These are phyloP conservation scores for Tromatobia lineatoria DNA, from an alignment of 2,888 invertebrate genomes.

Conservation along the genomic window DNA sequence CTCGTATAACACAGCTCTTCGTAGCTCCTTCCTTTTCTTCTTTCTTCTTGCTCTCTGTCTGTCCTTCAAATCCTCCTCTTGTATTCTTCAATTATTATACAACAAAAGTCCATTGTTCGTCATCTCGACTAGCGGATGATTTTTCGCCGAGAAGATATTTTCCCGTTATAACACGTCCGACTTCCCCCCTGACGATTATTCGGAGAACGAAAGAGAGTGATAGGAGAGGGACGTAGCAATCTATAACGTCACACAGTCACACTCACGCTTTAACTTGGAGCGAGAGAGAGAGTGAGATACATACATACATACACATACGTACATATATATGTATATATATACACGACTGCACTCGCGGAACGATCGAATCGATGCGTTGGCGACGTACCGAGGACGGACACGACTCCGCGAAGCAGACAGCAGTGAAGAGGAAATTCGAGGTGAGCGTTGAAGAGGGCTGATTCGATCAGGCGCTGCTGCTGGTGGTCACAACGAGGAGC, in stretches of 20 bases:
- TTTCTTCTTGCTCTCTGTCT: not conserved
- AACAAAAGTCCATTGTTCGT: not conserved
- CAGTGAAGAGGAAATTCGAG: slow-evolving; percentile 40
- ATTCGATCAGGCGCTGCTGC: slow-evolving; percentile 36
- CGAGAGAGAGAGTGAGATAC: not conserved
- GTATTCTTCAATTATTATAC: not conserved
- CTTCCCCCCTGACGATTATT: slow-evolving; percentile 13
- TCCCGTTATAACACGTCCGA: not conserved
- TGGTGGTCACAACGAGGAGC: slow-evolving; percentile 23
- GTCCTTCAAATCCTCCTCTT: not conserved
- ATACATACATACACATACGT: not conserved
- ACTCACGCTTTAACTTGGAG: not conserved
- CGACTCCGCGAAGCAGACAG: slow-evolving; percentile 29
- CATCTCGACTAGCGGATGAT: no score
- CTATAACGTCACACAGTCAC: slow-evolving; percentile 32
- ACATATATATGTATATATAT: not conserved
- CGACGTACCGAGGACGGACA: slow-evolving; percentile 43
- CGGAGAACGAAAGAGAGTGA: slow-evolving; percentile 1
- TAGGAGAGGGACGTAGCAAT: slow-evolving; percentile 16
- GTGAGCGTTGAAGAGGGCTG: slow-evolving; percentile 36
- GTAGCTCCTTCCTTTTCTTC: not conserved
- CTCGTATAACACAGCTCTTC: slow-evolving; percentile 20
- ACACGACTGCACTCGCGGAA: slow-evolving; percentile 40
- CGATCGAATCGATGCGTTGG: slow-evolving; percentile 50
- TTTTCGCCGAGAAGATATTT: not conserved